A percentile compares a stretch with the other conserved stretches of the same genome.
These are phyloP conservation scores for Liposcelis brunnea DNA, from an alignment of 2,888 invertebrate species.

Conservation along the genomic window DNA sequence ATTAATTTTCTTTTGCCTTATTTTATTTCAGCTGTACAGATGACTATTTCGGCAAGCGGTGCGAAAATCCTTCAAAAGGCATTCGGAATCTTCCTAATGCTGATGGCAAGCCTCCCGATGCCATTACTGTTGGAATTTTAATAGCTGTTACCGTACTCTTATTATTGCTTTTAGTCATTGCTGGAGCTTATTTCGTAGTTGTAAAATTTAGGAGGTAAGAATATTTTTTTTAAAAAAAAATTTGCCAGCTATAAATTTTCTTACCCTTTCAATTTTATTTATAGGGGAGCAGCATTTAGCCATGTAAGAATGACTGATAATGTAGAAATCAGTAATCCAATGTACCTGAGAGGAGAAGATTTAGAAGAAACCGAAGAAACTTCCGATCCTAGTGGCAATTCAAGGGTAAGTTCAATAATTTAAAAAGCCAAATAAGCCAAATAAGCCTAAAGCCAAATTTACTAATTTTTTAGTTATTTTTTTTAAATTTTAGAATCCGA, in stretches of 20 bases:
- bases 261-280: not conserved
- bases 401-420: constrained; percentile 32
- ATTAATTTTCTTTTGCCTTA: constrained; percentile 17
- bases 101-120: not conserved
- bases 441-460: not conserved
- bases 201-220: constrained; percentile 11
- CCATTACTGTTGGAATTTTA: constrained; percentile 3
- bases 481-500: constrained; percentile 30
- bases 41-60: constrained; percentile 23
- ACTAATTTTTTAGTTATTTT: constrained; percentile 18
- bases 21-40: constrained; percentile 22
- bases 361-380: constrained; percentile 44
- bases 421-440: too few relatives aligned
- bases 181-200: constrained; percentile 10
- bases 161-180: constrained; percentile 8
- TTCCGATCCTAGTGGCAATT: constrained; percentile 33
- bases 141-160: constrained; percentile 9
- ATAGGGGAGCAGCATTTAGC: constrained; percentile 47
- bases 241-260: not conserved
- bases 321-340: constrained; percentile 72
- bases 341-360: constrained; percentile 57
- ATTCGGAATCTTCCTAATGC: constrained; percentile 14
- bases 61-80: constrained; percentile 19
- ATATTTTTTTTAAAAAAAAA: not conserved
- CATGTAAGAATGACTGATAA: constrained; percentile 69